These are phyloP conservation scores for Zosterops borbonicus DNA, from an alignment of 2,113 vertebrate genomes.

Conservation along the genomic window DNA sequence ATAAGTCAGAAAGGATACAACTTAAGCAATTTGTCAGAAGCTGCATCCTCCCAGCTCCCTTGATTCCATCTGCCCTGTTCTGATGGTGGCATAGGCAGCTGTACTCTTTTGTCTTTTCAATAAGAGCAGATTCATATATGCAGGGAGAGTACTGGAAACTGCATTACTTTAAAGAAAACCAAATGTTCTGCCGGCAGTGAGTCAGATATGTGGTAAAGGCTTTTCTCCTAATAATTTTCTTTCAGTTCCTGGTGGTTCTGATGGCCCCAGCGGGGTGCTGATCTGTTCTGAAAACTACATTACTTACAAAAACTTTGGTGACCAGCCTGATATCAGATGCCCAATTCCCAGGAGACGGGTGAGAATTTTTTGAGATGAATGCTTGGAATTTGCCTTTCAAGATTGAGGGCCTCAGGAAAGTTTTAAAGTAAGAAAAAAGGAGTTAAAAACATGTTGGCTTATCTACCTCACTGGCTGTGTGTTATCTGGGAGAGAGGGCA, in stretches of 20 bases:
- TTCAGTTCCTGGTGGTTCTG: slow-evolving; percentile 95
- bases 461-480: fast-evolving
- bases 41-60: neutral
- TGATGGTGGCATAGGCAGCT: neutral
- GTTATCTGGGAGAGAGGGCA: neutral
- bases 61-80: neutral
- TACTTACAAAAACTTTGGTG: slow-evolving; percentile 98
- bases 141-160: neutral
- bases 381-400: neutral
- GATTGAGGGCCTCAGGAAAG: neutral
- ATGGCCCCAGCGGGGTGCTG: slow-evolving; percentile 95
- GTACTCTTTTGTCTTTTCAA: fast-evolving
- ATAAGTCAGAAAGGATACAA: neutral
- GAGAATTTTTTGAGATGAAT: slow-evolving; percentile 41
- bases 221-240: neutral
- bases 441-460: neutral
- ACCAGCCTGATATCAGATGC: slow-evolving; percentile 97
- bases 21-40: neutral
- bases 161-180: neutral
- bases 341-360: slow-evolving; percentile 97
- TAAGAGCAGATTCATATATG: neutral
- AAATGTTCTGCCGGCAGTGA: neutral
- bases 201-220: neutral
- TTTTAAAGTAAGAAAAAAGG: neutral
- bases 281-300: slow-evolving; percentile 99